Percentiles rank a stretch among this genome's conserved stretches.
Evolutionary conservation across 2,113 vertebrate species (phyloP).

Genomic region (Gavialis gangeticus): DNA sequence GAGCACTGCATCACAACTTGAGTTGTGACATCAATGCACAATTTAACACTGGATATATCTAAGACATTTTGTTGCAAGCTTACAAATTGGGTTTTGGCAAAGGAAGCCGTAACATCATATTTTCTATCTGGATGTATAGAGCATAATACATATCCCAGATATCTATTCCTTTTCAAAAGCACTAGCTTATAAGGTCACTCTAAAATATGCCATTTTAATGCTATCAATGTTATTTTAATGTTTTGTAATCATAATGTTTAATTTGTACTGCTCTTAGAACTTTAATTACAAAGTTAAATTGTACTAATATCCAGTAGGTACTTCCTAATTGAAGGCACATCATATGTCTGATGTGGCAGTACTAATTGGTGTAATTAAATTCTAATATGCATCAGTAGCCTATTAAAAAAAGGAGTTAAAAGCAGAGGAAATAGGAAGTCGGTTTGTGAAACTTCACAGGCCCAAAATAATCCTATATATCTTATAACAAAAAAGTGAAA

Average conservation of each 20-base stretch:
- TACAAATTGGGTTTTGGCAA: background rate
- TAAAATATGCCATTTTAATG: constrained; percentile 64
- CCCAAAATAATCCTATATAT: constrained; percentile 26
- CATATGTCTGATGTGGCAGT: constrained; percentile 82
- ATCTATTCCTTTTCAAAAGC: constrained; percentile 27
- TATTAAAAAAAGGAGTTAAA: constrained; percentile 70
- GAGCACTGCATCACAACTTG: background rate
- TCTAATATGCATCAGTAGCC: constrained; percentile 81
- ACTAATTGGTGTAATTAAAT: constrained; percentile 84
- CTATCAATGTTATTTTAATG: constrained; percentile 70
- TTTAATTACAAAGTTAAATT: constrained; percentile 85
- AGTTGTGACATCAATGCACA: background rate
- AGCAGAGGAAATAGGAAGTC: constrained; percentile 61
- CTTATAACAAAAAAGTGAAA: background rate
- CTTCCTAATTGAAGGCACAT: constrained; percentile 82
- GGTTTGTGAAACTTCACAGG: constrained; percentile 45
- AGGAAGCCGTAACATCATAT: background rate
- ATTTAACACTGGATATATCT: background rate
- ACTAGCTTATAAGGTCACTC: constrained; percentile 43
- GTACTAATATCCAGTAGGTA: constrained; percentile 82
- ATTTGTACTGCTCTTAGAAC: constrained; percentile 80
- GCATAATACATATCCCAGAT: background rate
- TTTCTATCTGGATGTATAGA: background rate
- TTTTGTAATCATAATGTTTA: constrained; percentile 82
- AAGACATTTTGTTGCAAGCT: background rate